These are phyloP conservation scores for Cranoglanis bouderius DNA, from an alignment of 2,113 vertebrate species.

Conservation along the genomic window DNA sequence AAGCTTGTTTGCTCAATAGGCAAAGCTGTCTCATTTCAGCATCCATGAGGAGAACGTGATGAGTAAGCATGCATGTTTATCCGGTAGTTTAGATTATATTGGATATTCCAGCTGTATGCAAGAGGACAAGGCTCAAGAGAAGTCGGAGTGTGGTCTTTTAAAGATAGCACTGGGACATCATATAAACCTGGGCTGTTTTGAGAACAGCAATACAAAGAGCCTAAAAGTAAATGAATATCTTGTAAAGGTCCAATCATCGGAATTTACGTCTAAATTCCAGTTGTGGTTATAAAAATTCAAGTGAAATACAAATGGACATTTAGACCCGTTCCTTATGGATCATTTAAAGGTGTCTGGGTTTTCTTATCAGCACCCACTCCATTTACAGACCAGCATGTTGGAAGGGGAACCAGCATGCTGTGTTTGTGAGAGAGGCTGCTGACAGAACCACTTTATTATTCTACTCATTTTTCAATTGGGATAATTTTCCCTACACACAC, in stretches of 20 bases:
- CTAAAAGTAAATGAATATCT: neutral
- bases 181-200: slow-evolving; percentile 35
- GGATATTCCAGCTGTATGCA: slow-evolving; percentile 61
- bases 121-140: slow-evolving; percentile 49
- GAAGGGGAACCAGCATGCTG: neutral
- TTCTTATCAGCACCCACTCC: slow-evolving; percentile 44
- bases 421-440: neutral
- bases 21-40: neutral
- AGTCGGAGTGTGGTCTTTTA: neutral
- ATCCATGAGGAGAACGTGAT: slow-evolving; percentile 41
- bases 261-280: neutral
- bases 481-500: neutral
- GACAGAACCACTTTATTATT: neutral
- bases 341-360: slow-evolving; percentile 19
- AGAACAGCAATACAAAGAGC: neutral
- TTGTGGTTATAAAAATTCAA: neutral
- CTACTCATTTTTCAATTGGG: neutral
- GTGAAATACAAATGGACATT: neutral
- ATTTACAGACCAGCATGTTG: neutral
- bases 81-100: slow-evolving; percentile 61
- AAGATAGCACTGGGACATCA: slow-evolving; percentile 55
- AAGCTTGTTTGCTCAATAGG: neutral
- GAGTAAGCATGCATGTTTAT: slow-evolving; percentile 53
- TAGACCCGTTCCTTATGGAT: neutral
- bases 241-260: neutral